Conservation (phyloP, 1,140 invertebrate species). For the Drosophila repleta region DNA sequence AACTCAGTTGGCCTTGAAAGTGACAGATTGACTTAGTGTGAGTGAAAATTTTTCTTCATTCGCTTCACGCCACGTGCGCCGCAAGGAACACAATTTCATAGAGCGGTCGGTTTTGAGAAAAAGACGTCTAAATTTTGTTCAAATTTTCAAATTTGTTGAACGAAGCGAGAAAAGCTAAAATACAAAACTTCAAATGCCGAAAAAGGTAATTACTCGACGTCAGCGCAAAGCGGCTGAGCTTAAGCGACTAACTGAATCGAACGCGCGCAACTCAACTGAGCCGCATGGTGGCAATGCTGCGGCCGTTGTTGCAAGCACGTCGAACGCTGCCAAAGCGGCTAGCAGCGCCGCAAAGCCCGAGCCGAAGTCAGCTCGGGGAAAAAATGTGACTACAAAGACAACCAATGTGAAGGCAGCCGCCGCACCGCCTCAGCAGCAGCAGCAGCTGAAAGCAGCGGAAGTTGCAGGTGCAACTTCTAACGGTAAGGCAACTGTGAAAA, state of each 20-base stretch:
- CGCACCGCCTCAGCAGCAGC: background rate
- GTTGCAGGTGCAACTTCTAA: background rate
- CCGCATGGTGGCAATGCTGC: background rate
- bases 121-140: constrained; percentile 1
- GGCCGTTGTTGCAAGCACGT: background rate
- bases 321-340: background rate
- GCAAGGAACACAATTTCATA: background rate
- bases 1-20: background rate
- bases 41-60: background rate
- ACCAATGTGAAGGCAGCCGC: background rate
- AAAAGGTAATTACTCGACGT: constrained; percentile 58
- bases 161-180: background rate
- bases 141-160: constrained; percentile 5
- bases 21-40: background rate
- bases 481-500: background rate
- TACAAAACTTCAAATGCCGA: constrained; percentile 46
- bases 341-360: background rate
- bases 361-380: background rate
- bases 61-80: background rate
- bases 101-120: background rate
- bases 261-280: background rate
- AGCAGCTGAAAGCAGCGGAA: background rate
- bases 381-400: background rate
- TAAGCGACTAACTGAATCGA: constrained; percentile 2
- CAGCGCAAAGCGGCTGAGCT: constrained; percentile 56